Percentiles rank a stretch among this genome's conserved stretches.
Evolutionary conservation across 2,113 vertebrate species (phyloP).

Genomic region (Acrocephalus kingi): DNA sequence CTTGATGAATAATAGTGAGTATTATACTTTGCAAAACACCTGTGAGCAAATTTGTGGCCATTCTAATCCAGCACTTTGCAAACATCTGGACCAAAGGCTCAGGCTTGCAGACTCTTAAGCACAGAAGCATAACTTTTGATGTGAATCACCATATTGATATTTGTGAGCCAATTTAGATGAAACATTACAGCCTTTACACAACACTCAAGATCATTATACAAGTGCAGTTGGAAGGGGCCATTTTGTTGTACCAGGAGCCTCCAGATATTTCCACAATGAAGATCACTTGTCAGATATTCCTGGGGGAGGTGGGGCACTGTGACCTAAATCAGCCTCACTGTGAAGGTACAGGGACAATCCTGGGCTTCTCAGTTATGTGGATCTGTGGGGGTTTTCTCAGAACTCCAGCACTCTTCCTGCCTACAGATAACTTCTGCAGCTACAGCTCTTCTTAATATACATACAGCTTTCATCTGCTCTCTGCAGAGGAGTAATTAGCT

Average conservation of each 20-base stretch:
- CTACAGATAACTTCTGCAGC: background rate
- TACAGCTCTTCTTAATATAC: background rate
- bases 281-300: background rate
- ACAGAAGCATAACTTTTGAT: background rate
- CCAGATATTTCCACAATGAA: background rate
- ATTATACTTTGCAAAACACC: background rate
- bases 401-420: background rate
- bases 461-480: background rate
- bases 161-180: background rate
- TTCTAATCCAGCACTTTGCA: background rate
- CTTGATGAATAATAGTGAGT: background rate
- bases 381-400: background rate
- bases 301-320: background rate
- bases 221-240: background rate
- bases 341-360: background rate
- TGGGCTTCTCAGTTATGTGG: background rate
- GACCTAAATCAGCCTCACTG: background rate
- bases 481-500: background rate
- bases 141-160: background rate
- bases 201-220: background rate
- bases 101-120: background rate
- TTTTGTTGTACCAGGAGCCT: background rate
- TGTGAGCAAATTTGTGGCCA: background rate
- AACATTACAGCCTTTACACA: background rate
- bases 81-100: background rate